Conservation (phyloP, 2,113 vertebrate genomes). For the Casuarius casuarius region DNA sequence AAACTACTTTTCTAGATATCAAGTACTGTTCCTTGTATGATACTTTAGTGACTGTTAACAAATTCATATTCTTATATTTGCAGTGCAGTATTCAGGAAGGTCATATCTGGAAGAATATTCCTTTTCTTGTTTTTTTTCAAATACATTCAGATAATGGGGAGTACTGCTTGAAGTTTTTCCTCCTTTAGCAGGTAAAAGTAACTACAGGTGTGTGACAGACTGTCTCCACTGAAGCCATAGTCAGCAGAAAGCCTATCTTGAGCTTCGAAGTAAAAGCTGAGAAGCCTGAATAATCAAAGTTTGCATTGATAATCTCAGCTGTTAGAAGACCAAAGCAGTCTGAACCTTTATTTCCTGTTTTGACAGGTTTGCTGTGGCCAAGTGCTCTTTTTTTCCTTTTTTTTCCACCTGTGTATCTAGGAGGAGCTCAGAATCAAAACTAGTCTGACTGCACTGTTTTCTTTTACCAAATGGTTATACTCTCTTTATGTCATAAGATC, state of each 20-base stretch:
- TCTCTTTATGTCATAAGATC: neutral
- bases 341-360: neutral
- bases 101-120: neutral
- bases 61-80: neutral
- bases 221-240: neutral
- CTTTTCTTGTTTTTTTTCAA: neutral
- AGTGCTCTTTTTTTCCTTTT: neutral
- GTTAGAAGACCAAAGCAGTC: neutral
- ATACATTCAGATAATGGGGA: neutral
- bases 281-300: neutral
- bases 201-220: neutral
- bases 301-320: neutral
- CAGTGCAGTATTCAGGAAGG: neutral
- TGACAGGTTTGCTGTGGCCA: neutral
- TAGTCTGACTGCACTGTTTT: neutral
- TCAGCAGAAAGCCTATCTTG: neutral
- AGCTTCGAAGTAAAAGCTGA: constrained; percentile 16
- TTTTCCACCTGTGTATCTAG: neutral
- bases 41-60: neutral
- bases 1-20: neutral
- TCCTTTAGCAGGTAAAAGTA: neutral
- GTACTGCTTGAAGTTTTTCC: neutral
- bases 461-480: neutral
- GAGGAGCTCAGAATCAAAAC: constrained; percentile 17
- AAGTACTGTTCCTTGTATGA: neutral